Evolutionary conservation across 2,113 vertebrate genomes (phyloP), one percentile per base, ranked within the genome.

Genomic region (Gasterosteus aculeatus): DNA sequence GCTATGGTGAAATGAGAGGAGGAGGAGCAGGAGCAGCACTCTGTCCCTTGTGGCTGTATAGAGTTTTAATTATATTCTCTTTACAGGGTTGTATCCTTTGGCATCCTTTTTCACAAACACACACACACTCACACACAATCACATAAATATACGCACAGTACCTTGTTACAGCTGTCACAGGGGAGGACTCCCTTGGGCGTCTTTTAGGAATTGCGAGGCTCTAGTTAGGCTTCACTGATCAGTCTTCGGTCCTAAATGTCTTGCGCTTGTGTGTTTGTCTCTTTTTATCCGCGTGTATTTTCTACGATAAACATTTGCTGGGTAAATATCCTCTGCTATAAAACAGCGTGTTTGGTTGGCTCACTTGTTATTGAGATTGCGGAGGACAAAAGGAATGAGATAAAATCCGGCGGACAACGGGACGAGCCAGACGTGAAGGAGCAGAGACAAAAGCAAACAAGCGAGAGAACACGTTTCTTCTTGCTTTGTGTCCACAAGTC

Each of bases 41-140:
- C 49, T 49, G 80, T 87, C 86, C 84, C 91, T 86, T 29, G 84
- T 91, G 90, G 90, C 80, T 80, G 56, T 71, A 78, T 82, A 72
- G 86, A 83, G 78, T 88, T 91, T 90, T 89, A 91, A 91, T 93
- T 92, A 88, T 82, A 90, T 90, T 90, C 78, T 89, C 85, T 91
- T 90, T 93, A 91, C 80, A 75, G 85, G 85, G 89, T 78, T 88
- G 85, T 91, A 91, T 92, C 84, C 86, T 89, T 88, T 88, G 80
- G 83, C 86, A 90, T 89, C 82, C 75, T 80, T 85, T 87, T 85
- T 85, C 79, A 63, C 78, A 72, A 69, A 47, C 15, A 1, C 75
- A 46, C 78, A 35, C 47, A n/a, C 1, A 41, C 31, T 67, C 78
- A 47, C 77, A 66, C 75, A 67, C 77, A 73, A 51, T 77, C 84